phyloP scores from a whole-genome alignment of 2,113 vertebrate species.

The Indicator indicator region DNA sequence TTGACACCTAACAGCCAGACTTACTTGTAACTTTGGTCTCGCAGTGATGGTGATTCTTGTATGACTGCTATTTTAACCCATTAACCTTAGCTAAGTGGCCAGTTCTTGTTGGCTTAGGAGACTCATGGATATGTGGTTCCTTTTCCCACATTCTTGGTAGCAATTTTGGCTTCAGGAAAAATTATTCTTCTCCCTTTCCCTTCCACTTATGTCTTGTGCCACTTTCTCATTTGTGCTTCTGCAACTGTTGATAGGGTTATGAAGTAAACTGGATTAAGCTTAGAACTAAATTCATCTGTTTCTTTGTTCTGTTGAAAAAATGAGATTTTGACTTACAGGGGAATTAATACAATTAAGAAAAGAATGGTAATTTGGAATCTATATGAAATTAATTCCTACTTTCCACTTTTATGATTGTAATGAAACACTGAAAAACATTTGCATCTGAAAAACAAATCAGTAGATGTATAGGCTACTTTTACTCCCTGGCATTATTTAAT shows the following conservation, averaged over 20 bases:
- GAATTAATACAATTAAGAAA: neutral
- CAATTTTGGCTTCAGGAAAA: neutral
- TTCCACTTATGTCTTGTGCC: neutral
- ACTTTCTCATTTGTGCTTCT: neutral
- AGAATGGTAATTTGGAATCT: neutral
- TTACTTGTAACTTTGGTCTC: neutral
- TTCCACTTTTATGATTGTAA: neutral
- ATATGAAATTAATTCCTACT: neutral
- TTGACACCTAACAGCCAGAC: constrained; percentile 54
- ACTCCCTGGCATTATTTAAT: neutral
- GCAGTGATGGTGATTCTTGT: neutral
- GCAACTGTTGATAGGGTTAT: neutral
- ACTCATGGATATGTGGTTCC: fast-evolving
- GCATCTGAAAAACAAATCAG: neutral
- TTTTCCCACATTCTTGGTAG: neutral
- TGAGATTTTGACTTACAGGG: neutral
- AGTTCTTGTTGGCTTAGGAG: neutral
- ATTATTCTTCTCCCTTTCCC: neutral
- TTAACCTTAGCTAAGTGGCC: constrained; percentile 19
- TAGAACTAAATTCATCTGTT: neutral
- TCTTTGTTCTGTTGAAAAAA: neutral
- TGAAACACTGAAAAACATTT: neutral
- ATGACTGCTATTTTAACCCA: neutral
- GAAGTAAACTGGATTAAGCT: neutral
- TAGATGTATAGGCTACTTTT: neutral